Evolutionary conservation across 2,888 invertebrate species (phyloP).

Genomic region (Tinea semifulvella): DNA sequence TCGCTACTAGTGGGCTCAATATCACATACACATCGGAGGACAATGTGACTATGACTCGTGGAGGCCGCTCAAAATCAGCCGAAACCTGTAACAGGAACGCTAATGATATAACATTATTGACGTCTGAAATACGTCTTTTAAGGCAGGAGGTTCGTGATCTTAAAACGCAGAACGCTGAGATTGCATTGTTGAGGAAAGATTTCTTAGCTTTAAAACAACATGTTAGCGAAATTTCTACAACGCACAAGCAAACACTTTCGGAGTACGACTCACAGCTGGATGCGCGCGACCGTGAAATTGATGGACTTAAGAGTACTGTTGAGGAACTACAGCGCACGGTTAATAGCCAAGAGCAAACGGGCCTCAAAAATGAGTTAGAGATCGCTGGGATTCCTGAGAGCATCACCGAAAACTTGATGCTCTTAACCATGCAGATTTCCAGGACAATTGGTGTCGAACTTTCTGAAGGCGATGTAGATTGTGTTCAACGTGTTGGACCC

Average conservation of each 20-base stretch:
- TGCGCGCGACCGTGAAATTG: constrained; percentile 8
- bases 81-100: not conserved
- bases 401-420: constrained; percentile 5
- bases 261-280: not conserved
- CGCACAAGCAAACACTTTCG: not conserved
- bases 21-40: not conserved
- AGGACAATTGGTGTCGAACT: constrained; percentile 6
- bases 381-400: constrained; percentile 9
- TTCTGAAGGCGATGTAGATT: constrained; percentile 2
- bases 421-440: not conserved
- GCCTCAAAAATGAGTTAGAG: constrained; percentile 12
- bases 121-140: not conserved
- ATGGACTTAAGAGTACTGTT: constrained; percentile 14
- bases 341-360: constrained; percentile 10
- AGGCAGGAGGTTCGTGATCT: not conserved
- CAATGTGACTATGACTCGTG: constrained; percentile 1
- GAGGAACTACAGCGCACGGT: constrained; percentile 16
- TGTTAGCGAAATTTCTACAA: not conserved
- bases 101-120: not conserved
- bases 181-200: not conserved
- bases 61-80: not conserved
- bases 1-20: not conserved
- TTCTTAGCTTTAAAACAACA: not conserved
- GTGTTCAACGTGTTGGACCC: not conserved
- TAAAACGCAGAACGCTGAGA: not conserved